Evolutionary conservation across 2,113 vertebrate genomes (phyloP), one percentile per base, ranked within the genome.

Genomic region (Psilopsiagon aymara): DNA sequence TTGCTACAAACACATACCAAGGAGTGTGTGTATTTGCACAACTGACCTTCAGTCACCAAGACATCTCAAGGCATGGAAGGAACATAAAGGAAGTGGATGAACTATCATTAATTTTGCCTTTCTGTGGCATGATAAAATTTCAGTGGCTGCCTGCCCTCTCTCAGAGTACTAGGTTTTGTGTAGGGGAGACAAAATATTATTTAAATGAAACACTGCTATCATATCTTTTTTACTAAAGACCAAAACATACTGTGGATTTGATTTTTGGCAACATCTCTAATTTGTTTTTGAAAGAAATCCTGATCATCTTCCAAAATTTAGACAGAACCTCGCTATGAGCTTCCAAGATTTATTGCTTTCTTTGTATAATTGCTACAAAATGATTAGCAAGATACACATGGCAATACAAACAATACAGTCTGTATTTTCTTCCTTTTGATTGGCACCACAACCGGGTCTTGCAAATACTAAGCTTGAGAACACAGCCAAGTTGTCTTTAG

Each of bases 331-430:
- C 57, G 82, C n/a, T 66, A 88, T 55, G n/a, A 39, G 76, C 67
- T 94, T 96, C 94, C 90, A 96, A 95, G 76, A 90, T 88, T 52
- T 73, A 86, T 16, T 77, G 53, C 49, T 86, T 86, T 79, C 81
- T 89, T 84, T 31, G 4, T 64, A 5, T 64, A 80, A 95, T 39
- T 64, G 43, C 75, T 85, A 80, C 63, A 73, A 92, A 88, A 90
- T 57, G 3, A 95, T 89, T 82, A 95, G 62, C 52, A 94, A 94
- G 83, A 94, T 44, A 68, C 46, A 84, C 81, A 76, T 37, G 49
- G 74, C 77, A 91, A 92, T 41, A 79, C 39, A 89, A 95, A 92
- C 89, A 92, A 67, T 14, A 77, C 33, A 51, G 68, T 78, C 80
- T 92, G 83, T 64, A 91, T 94, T 95, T 94, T 71, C 47, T 64